These are phyloP conservation scores for Entomobrya multifasciata DNA, from an alignment of 2,888 invertebrate species.

Conservation along the genomic window DNA sequence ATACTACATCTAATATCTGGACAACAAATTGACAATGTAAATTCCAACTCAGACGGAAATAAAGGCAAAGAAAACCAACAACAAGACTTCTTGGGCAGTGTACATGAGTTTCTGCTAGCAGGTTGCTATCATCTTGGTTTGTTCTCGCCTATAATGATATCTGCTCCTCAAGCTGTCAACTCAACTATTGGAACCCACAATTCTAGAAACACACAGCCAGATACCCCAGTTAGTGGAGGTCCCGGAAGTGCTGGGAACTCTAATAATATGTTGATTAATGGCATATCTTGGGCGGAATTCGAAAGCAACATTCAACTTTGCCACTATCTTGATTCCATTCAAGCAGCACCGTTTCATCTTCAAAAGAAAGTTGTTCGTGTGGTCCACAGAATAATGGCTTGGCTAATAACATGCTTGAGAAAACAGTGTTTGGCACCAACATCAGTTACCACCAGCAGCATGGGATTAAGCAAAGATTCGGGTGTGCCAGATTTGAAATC, in stretches of 20 bases:
- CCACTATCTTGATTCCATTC: constrained; percentile 84
- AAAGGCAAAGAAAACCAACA: constrained; percentile 30
- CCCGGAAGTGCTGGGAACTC: neutral
- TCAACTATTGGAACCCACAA: neutral
- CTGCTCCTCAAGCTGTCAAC: neutral
- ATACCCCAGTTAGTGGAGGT: constrained; percentile 80
- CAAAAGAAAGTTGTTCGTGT: constrained; percentile 83
- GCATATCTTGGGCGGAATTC: constrained; percentile 73
- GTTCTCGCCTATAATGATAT: constrained; percentile 64
- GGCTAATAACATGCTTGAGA: constrained; percentile 77
- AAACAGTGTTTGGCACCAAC: constrained; percentile 52
- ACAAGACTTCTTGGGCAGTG: constrained; percentile 78
- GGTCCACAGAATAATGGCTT: constrained; percentile 82
- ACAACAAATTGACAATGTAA: constrained; percentile 41
- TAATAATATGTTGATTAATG: constrained; percentile 79
- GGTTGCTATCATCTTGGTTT: constrained; percentile 83
- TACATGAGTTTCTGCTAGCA: constrained; percentile 83
- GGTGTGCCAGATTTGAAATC: neutral
- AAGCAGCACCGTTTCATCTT: constrained; percentile 82
- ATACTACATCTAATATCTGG: constrained; percentile 74
- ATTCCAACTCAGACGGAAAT: neutral
- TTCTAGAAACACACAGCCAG: neutral
- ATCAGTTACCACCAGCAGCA: neutral
- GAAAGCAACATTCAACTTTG: constrained; percentile 82
- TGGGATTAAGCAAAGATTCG: neutral